Evolutionary conservation across 2,888 invertebrate genomes (phyloP), one percentile per base, ranked within the genome.

Genomic region (Andrena praecox): DNA sequence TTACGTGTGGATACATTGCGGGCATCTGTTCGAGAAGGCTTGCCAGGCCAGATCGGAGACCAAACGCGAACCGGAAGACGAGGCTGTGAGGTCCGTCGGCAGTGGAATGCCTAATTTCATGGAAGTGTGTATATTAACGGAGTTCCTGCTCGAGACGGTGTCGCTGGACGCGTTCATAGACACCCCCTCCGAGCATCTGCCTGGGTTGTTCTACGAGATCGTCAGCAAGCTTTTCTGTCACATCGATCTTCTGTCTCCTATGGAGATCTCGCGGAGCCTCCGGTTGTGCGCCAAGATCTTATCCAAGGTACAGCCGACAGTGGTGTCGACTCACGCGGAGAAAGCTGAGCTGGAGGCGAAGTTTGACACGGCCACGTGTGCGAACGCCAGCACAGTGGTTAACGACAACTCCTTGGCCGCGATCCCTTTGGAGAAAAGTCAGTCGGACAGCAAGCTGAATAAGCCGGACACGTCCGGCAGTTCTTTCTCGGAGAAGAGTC

Each of bases 1-100:
- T 77, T 98, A 97, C 91, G 96, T 98, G 75, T 98, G 98, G 98
- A 96, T 96, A 84, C 98, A 97, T 91, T 96, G 97, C 86, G 96
- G 96, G 33, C 95, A 95, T 85, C 94, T 96, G 81, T 96, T 96
- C 89, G 95, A 96, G 76, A 95, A 95, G 77, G 95, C 95, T 0
- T 96, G 96, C 87, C 93, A 94, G 83, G 87, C 89, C 75, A 89
- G 89, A 67, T 73, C 84, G 12, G 87, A 84, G 60, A 87, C 20
- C 66, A 78, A 82, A 77, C 90, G 90, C 54, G 91, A 90, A 71
- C 69, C 33, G 2, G 91, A 93, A 56, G 92, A 88, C 80, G 91
- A 78, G 86, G 92, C 29, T 85, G 95, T 94, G 80, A 95, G 93
- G 79, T 87, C 91, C 20, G 96, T 97, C 35, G 96, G 96, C 31